Base-by-base conservation (phyloP, 2,888 invertebrate genomes). In the Acanthosoma haemorrhoidale region DNA sequence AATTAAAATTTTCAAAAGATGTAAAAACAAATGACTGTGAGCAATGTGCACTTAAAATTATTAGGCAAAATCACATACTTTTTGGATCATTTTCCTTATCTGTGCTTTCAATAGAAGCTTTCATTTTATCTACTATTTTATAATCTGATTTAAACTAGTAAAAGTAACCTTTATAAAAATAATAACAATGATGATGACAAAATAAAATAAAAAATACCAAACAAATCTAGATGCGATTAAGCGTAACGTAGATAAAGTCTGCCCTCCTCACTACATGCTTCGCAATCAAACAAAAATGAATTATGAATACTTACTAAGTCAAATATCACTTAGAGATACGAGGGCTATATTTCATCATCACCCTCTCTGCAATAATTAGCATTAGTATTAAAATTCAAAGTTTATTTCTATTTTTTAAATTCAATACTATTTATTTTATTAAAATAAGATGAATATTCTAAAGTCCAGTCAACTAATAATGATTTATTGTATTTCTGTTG, bases 301-400 rank as follows among this genome's bases (percentile, higher is more conserved):
- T 59, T n/a, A n/a, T 16, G 18, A 60, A 60, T 36, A 60, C 60
- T 34, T 36, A 60, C 60, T 15, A 68, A 68, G 11, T 25, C 41
- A 68, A 31, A 16, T 32, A 51, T 51, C 51, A 51, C 51, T 51
- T 51, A 51, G 51, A 51, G 29, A 32, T 60, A 69, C 29, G 68
- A 71, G 73, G 71, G 73, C 80, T 80, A 80, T 78, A 80, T 79
- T 78, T 80, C 80, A 79, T 80, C 80, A 78, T 80, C 80, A 79
- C 79, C 78, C 78, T 80, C 79, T 78, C 80, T 80, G 80, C 77
- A 80, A 80, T 61, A 71, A 70, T 64, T 38, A 64, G 38, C 25
- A 39, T 41, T 25, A 64, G 21, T 64, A 64, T 25, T 43, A 64
- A 25, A 64, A 34, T 29, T 31, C 4, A 64, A 64, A 13, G 39